phyloP scores from a whole-genome alignment of 2,113 vertebrate genomes.

The Lepus timidus region DNA sequence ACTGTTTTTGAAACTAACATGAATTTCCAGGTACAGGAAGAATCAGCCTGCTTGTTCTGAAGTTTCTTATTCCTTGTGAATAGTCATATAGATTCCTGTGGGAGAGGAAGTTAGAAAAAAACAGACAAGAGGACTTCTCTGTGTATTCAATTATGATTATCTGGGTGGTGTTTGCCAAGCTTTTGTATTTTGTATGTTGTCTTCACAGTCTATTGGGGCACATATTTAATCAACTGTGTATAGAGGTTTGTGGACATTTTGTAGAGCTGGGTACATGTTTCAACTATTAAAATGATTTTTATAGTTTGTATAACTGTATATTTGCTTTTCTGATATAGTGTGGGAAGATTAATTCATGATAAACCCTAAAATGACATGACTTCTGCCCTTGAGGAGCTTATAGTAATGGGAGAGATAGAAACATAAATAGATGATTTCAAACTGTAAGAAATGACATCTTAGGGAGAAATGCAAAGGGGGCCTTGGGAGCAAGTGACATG shows the following conservation, averaged over 20 bases:
- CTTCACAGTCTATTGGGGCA: background rate
- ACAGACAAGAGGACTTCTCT: background rate
- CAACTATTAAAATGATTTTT: background rate
- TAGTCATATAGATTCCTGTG: background rate
- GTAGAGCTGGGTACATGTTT: background rate
- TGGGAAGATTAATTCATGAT: conserved; percentile 46
- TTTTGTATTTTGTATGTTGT: background rate
- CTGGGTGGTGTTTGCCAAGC: background rate
- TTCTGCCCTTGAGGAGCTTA: conserved; percentile 3
- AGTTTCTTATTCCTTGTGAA: background rate
- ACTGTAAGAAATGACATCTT: background rate
- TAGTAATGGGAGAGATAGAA: background rate
- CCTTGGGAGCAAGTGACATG: background rate
- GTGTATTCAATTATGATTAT: background rate
- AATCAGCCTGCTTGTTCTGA: background rate
- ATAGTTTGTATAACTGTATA: background rate
- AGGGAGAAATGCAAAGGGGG: background rate
- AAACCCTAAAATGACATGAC: background rate
- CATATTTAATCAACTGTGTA: conserved; percentile 4
- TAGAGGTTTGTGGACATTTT: background rate
- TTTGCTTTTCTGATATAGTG: background rate
- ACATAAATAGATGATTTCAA: background rate
- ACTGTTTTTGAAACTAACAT: background rate
- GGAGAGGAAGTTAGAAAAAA: background rate
- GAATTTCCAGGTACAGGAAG: background rate